Percentiles rank a stretch among this genome's conserved stretches.
phyloP scores from a whole-genome alignment of 2,797 vertebrate genomes.

The Austrolebias charrua region DNA sequence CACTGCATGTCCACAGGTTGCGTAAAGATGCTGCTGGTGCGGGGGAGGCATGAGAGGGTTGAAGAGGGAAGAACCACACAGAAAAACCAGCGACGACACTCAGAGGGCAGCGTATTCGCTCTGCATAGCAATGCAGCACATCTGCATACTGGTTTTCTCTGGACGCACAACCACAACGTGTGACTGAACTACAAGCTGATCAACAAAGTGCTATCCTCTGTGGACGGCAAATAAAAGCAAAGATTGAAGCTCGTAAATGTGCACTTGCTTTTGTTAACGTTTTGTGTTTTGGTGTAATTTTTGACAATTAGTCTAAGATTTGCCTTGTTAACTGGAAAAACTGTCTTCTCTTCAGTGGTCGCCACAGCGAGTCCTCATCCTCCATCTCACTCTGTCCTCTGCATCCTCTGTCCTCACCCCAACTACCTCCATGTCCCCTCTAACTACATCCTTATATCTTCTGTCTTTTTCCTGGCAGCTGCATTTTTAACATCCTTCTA shows the following conservation, averaged over 20 bases:
- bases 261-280: slow-evolving; percentile 20
- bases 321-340: neutral
- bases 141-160: slow-evolving; percentile 11
- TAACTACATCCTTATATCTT: too few relatives aligned
- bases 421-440: too few relatives aligned
- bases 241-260: slow-evolving; percentile 4
- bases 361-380: too few relatives aligned
- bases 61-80: slow-evolving; percentile 27
- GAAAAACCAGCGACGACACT: slow-evolving; percentile 13
- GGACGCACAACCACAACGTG: neutral
- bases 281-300: slow-evolving; percentile 28
- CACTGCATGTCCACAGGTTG: slow-evolving; percentile 43
- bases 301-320: slow-evolving; percentile 7
- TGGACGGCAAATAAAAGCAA: slow-evolving; percentile 28
- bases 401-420: too few relatives aligned
- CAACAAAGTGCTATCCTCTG: slow-evolving; percentile 36
- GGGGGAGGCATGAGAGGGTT: slow-evolving; percentile 33
- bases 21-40: slow-evolving; percentile 44
- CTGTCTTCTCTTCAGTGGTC: too few relatives aligned
- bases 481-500: too few relatives aligned
- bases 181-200: slow-evolving; percentile 50
- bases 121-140: slow-evolving; percentile 27
- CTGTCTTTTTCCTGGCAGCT: too few relatives aligned
- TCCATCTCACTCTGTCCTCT: too few relatives aligned
- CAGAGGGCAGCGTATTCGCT: slow-evolving; percentile 18